Evolutionary conservation across 2,797 vertebrate species (phyloP).

Genomic region (Acridotheres tristis): DNA sequence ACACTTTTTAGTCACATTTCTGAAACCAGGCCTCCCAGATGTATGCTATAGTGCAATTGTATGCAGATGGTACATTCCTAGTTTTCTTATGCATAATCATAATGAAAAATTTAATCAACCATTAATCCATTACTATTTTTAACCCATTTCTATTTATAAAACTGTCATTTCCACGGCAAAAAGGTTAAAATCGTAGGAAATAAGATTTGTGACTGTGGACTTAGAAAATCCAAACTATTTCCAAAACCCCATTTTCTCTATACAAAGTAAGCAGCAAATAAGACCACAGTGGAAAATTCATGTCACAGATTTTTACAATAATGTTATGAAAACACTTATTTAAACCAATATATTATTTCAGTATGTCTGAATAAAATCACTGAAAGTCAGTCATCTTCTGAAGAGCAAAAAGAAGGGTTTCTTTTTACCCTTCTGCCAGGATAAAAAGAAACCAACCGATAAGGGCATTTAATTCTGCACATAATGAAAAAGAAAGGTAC

Average conservation of each 20-base stretch:
- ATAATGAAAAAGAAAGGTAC: background rate
- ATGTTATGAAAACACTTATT: background rate
- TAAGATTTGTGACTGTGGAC: background rate
- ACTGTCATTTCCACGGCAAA: background rate
- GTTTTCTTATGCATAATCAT: background rate
- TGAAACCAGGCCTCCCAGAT: background rate
- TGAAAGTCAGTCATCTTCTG: background rate
- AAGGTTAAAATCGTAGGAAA: background rate
- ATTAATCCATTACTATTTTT: background rate
- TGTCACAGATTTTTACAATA: background rate
- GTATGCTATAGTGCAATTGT: rapidly evolving
- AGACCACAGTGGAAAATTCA: background rate
- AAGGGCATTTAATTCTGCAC: background rate
- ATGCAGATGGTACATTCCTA: background rate
- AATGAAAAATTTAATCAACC: background rate
- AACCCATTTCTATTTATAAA: background rate
- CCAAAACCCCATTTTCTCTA: background rate
- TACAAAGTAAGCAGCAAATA: background rate
- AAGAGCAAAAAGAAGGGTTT: background rate
- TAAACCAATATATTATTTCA: background rate
- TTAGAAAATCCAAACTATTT: rapidly evolving
- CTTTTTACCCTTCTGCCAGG: background rate
- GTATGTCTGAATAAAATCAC: background rate
- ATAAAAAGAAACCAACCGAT: background rate
- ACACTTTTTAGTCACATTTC: background rate